Evolutionary conservation across 2,888 invertebrate species (phyloP).

Genomic region (Nemotelus nigrinus): DNA sequence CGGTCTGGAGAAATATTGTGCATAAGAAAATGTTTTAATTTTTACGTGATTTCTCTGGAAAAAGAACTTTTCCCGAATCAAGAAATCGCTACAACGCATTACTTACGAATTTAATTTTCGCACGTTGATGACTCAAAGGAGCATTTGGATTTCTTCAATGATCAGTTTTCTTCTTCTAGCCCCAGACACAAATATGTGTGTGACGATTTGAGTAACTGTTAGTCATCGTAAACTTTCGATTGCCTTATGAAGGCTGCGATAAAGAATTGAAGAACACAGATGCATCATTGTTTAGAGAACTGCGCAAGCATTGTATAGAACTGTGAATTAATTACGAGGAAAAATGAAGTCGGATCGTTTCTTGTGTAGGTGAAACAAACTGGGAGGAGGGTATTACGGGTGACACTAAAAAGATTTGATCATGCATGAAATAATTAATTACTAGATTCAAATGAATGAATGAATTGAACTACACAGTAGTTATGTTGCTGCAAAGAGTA

Average conservation of each 20-base stretch:
- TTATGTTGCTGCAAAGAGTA: too few relatives aligned
- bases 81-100: constrained; percentile 1
- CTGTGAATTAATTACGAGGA: constrained; percentile 27
- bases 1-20: too few relatives aligned
- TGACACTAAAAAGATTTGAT: constrained; percentile 1
- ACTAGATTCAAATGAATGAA: not conserved
- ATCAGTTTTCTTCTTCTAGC: not conserved
- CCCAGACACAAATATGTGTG: not conserved
- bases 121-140: constrained; percentile 23
- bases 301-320: not conserved
- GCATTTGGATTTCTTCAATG: constrained; percentile 27
- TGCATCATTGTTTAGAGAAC: constrained; percentile 25
- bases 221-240: constrained; percentile 19
- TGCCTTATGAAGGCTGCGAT: not conserved
- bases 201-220: not conserved
- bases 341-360: constrained; percentile 8
- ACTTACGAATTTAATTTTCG: constrained; percentile 25
- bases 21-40: too few relatives aligned
- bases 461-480: too few relatives aligned
- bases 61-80: constrained; percentile 12
- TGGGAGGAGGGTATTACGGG: not conserved
- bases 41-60: too few relatives aligned
- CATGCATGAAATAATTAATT: constrained; percentile 3
- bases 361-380: not conserved
- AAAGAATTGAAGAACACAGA: constrained; percentile 3